Percentiles rank a stretch among this genome's conserved stretches.
These are phyloP conservation scores for Masticophis lateralis DNA, from an alignment of 2,797 vertebrate species.

Conservation along the genomic window DNA sequence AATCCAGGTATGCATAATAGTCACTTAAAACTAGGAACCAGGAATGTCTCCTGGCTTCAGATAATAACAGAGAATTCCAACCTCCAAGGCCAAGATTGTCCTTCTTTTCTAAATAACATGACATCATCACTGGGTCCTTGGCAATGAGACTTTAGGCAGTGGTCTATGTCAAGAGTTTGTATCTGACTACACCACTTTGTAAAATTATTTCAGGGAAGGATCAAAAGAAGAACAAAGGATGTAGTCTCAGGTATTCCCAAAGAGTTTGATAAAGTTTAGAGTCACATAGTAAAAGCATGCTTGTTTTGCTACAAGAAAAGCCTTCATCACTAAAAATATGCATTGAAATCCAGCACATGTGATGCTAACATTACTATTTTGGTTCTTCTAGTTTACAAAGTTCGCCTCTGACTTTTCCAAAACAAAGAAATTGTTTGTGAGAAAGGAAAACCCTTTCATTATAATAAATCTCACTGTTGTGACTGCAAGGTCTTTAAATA, in stretches of 20 bases:
- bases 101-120: background rate
- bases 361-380: background rate
- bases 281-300: background rate
- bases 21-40: background rate
- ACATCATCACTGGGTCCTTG: background rate
- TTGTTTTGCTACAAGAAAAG: background rate
- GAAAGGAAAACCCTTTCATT: background rate
- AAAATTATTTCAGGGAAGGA: background rate
- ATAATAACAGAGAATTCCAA: background rate
- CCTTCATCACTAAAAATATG: background rate
- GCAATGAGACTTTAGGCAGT: background rate
- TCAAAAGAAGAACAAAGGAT: background rate
- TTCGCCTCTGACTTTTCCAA: constrained; percentile 2
- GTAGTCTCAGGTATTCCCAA: background rate
- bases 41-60: background rate
- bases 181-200: background rate
- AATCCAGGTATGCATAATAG: background rate
- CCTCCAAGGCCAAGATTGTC: background rate
- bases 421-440: constrained; percentile 10
- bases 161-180: background rate
- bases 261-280: background rate
- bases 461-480: constrained; percentile 12
- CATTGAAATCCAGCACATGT: background rate
- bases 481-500: background rate
- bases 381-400: background rate